Percentiles rank a stretch among this genome's conserved stretches.
phyloP scores from a whole-genome alignment of 2,797 vertebrate genomes.

The Halcyon smyrnensis region DNA sequence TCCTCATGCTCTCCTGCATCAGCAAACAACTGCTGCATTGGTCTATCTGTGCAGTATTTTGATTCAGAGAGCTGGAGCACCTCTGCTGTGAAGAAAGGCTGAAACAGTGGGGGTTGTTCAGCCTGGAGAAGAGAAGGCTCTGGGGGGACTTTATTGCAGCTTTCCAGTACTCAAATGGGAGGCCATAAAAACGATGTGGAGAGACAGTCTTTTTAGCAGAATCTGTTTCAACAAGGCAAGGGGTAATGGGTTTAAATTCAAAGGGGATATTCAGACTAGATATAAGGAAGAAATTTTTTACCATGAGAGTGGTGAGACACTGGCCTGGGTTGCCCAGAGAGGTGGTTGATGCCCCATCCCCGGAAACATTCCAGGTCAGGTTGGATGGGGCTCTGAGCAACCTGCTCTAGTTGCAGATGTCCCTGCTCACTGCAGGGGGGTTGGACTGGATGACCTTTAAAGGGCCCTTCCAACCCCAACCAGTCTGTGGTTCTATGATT shows the following conservation, averaged over 20 bases:
- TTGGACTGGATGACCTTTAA: background rate
- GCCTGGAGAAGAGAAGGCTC: background rate
- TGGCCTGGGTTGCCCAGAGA: background rate
- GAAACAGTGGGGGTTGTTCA: background rate
- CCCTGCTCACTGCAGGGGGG: background rate
- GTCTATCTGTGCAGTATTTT: background rate
- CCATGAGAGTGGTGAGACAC: background rate
- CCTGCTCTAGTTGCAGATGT: background rate
- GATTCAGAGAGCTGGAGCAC: background rate
- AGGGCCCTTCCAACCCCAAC: background rate
- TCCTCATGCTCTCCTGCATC: background rate
- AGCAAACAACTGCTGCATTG: background rate
- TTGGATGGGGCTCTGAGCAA: background rate
- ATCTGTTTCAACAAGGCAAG: background rate
- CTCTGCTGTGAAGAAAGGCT: background rate
- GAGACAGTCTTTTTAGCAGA: background rate
- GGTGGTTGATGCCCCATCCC: background rate
- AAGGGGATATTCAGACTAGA: background rate
- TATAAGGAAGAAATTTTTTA: background rate
- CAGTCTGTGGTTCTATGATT: background rate
- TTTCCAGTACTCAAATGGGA: background rate
- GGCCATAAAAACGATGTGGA: background rate
- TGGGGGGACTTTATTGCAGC: background rate
- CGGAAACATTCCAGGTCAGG: background rate
- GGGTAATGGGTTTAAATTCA: background rate